Evolutionary conservation across 2,888 invertebrate genomes (phyloP).

Genomic region (Drosophila meridionalis): DNA sequence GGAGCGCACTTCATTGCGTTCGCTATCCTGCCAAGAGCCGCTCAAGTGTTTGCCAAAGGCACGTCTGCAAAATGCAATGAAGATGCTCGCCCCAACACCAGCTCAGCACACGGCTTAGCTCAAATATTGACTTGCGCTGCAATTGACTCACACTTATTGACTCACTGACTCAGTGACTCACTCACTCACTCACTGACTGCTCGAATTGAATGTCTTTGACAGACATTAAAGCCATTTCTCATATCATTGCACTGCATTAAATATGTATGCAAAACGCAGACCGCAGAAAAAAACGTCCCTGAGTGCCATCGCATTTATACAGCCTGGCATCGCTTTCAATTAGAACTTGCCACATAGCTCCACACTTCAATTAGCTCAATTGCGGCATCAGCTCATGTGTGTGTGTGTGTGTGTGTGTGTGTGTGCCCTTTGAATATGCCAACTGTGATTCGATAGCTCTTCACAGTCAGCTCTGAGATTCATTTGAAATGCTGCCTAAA

Average conservation of each 20-base stretch:
- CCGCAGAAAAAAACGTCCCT: conserved; percentile 19
- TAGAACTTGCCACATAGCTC: conserved; percentile 21
- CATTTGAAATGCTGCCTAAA: conserved; percentile 9
- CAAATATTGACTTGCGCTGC: conserved; percentile 58
- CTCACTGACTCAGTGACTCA: background rate
- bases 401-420: conserved; percentile 7
- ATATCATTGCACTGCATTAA: conserved; percentile 49
- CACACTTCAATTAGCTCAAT: conserved; percentile 45
- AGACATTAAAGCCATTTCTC: conserved; percentile 50
- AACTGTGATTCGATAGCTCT: conserved; percentile 21
- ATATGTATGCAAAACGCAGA: conserved; percentile 30
- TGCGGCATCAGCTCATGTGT: conserved; percentile 16
- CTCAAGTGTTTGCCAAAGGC: conserved; percentile 64
- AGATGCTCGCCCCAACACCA: conserved; percentile 12
- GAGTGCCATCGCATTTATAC: conserved; percentile 17
- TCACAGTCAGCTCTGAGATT: conserved; percentile 14
- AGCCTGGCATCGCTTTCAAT: conserved; percentile 41
- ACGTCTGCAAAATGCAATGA: conserved; percentile 39
- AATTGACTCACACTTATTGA: conserved; percentile 16
- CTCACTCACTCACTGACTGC: conserved; percentile 3
- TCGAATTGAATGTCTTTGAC: conserved; percentile 19
- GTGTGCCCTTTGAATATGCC: conserved; percentile 5
- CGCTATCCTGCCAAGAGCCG: conserved; percentile 49
- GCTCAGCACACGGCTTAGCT: conserved; percentile 17
- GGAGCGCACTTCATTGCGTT: conserved; percentile 59